Base-by-base conservation (phyloP, 2,888 invertebrate species). In the Tupiocoris notatus region DNA sequence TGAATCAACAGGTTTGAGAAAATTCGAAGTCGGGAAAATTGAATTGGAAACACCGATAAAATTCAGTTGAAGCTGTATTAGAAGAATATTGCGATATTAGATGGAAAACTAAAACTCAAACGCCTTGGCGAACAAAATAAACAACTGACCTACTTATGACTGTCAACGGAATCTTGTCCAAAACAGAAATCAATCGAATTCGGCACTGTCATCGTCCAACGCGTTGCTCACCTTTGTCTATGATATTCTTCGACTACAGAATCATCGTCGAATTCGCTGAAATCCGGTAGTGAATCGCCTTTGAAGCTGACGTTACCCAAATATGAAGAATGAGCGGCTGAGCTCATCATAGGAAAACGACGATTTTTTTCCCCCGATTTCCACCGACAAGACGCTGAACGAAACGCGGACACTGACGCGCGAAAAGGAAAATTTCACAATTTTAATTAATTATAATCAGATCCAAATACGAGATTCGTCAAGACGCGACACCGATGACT, bases 191-290 rank as follows among this genome's bases (percentile, higher is more conserved):
- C n/a, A n/a, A n/a, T n/a, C n/a, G n/a, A n/a, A n/a, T n/a, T n/a
- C n/a, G n/a, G n/a, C n/a, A n/a, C n/a, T n/a, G n/a, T n/a, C 18
- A 63, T 63, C 22, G 17, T 24, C 3, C 3, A 7, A 17, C 20
- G n/a, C 56, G 7, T 62, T 9, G 77, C 80, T 81, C 85, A 86
- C 86, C 86, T 86, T 83, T 86, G 86, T 80, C 83, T 84, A 80
- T 84, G 84, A 81, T 85, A 86, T 80, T 86, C 86, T 83, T 85
- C 83, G 78, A 86, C 84, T 75, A 86, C 84, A 76, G 86, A 86
- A 81, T 86, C 86, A 56, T 86, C 85, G 84, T 87, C 87, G 81
- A 87, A 87, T 84, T 87, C 87, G 81, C 86, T 86, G 80, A 86
- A 87, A 82, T 86, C 86, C 65, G 86, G 86, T 79, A 87, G 81